These are phyloP conservation scores for Myotis lucifugus DNA, from an alignment of 2,113 vertebrate species.

Conservation along the genomic window DNA sequence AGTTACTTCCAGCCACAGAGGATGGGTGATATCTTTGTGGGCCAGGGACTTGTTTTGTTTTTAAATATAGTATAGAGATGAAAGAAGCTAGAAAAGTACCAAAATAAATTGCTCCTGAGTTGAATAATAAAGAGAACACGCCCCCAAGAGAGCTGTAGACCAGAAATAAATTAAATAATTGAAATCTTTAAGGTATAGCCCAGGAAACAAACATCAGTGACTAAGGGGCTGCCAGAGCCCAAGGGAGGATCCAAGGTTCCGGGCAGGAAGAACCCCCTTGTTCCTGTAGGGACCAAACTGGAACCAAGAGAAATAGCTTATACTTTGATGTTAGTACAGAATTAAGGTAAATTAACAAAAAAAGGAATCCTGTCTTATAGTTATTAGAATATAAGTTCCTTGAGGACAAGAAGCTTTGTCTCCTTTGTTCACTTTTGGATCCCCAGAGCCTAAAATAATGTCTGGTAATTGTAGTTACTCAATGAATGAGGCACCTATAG, in stretches of 20 bases:
- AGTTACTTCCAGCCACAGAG: neutral
- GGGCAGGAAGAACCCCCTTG: neutral
- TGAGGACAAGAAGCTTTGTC: neutral
- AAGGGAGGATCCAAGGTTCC: neutral
- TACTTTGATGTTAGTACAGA: neutral
- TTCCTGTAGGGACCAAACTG: neutral
- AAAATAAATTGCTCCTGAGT: slow-evolving; percentile 28
- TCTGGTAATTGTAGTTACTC: neutral
- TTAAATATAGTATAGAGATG: slow-evolving; percentile 20
- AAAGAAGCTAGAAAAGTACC: neutral
- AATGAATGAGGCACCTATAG: neutral
- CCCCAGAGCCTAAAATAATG: neutral
- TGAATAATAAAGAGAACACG: neutral
- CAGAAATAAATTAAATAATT: neutral
- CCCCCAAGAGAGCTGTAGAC: neutral
- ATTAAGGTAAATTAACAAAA: neutral
- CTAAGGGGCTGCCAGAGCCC: neutral
- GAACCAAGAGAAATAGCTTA: neutral
- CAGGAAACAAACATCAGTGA: neutral
- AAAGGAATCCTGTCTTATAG: neutral
- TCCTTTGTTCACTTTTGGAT: neutral
- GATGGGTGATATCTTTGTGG: neutral
- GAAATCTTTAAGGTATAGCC: neutral
- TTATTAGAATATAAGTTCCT: slow-evolving; percentile 12
- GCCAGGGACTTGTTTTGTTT: slow-evolving; percentile 3